Evolutionary conservation across 1,140 invertebrate genomes (phyloP), one percentile per base, ranked within the genome.

Genomic region (Cheumatopsyche charites): DNA sequence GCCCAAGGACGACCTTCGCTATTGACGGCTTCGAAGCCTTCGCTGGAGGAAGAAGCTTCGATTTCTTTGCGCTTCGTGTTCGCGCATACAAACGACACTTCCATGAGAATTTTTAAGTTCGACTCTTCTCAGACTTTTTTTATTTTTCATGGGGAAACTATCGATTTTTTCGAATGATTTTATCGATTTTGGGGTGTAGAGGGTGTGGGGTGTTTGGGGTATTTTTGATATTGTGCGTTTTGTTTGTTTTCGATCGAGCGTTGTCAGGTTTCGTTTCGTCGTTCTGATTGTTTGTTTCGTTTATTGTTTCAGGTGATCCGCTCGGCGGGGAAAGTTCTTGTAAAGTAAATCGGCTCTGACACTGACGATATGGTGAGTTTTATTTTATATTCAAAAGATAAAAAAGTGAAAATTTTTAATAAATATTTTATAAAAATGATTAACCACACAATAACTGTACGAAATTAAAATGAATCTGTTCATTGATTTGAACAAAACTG

Each of bases 281-380:
- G 29, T 52, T 1, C 9, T 52, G 15, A 17, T 17, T 52, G 47
- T 62, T 26, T 69, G 1, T 41, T 69, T 29, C n/a, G 15, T 61
- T 69, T 61, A 69, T 26, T 62, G 41, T 73, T 72, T 7, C 72
- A 76, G 75, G 69, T 76, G 49, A 76, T 76, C 75, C 69, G 71
- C 74, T 68, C 62, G 45, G 71, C 74, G 74, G 74, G 71, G 45
- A 72, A 55, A 69, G 70, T 76, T 76, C 66, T 66, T 76, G 58
- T 66, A 73, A 66, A 71, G 47, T 62, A 76, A 72, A 73, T 73
- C 63, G 81, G 79, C 77, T 79, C 77, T 81, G 84, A 84, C 80
- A 83, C 81, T 85, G 82, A 85, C 84, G 83, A 84, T 85, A 86
- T 86, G 84, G 84, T 86, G 80, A 73, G 74, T 63, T 2, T 6